phyloP scores from a whole-genome alignment of 2,797 vertebrate genomes.

The Oceanodroma leucorhoa region DNA sequence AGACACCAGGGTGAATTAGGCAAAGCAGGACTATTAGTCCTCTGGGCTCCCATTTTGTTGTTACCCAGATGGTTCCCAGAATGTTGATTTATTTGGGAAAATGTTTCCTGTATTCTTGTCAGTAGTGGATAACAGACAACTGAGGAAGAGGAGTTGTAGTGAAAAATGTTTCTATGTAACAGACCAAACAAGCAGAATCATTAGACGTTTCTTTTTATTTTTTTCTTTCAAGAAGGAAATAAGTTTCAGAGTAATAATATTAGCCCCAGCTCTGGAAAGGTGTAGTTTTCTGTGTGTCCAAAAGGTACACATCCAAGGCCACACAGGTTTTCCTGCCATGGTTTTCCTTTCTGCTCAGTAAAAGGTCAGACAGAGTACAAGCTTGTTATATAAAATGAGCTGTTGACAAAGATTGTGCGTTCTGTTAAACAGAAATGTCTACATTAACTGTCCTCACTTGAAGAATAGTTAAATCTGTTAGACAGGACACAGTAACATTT shows the following conservation, averaged over 20 bases:
- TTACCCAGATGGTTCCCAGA: neutral
- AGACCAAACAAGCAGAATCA: neutral
- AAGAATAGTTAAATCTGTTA: neutral
- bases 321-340: accelerated
- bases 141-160: neutral
- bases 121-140: neutral
- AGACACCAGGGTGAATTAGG: neutral
- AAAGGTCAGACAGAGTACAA: neutral
- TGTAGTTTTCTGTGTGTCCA: neutral
- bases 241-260: neutral
- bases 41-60: neutral
- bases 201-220: neutral
- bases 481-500: neutral
- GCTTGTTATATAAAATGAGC: neutral
- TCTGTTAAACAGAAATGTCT: neutral
- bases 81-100: accelerated
- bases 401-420: neutral
- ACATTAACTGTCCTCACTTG: neutral
- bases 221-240: neutral
- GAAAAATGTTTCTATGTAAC: neutral
- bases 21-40: neutral
- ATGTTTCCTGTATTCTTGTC: neutral
- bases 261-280: neutral
- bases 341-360: neutral
- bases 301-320: neutral